Percentiles rank a stretch among this genome's conserved stretches.
Evolutionary conservation across 2,797 vertebrate species (phyloP).

Genomic region (Myotis myotis): DNA sequence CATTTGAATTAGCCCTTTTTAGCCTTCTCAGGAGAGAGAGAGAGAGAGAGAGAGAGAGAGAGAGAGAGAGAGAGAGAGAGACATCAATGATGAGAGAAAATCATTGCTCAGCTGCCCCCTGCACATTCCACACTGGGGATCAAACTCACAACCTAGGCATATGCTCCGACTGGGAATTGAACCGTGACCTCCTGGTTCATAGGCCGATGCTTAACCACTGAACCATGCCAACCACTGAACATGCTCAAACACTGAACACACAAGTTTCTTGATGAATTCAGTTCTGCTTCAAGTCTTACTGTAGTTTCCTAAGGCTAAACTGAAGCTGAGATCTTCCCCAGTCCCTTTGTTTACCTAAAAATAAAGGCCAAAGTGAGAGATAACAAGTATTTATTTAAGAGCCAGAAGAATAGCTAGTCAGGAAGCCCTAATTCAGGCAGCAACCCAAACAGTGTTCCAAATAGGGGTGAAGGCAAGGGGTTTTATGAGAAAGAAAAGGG

Average conservation of each 20-base stretch:
- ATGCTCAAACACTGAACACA: neutral
- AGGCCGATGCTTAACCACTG: too few relatives aligned
- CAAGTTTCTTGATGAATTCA: neutral
- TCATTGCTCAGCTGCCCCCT: too few relatives aligned
- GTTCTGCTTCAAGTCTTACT: neutral
- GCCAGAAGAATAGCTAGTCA: neutral
- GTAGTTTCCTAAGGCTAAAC: neutral
- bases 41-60: too few relatives aligned
- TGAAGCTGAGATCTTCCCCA: neutral
- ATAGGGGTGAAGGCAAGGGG: neutral
- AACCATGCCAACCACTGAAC: too few relatives aligned
- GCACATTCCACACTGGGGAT: too few relatives aligned
- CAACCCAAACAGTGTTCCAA: neutral
- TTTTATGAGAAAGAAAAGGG: neutral
- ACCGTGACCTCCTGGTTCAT: too few relatives aligned
- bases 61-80: too few relatives aligned
- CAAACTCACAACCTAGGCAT: too few relatives aligned
- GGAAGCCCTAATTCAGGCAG: neutral
- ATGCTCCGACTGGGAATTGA: too few relatives aligned
- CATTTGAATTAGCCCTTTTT: too few relatives aligned
- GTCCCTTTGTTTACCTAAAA: neutral
- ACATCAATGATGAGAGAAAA: too few relatives aligned
- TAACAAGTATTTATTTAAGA: neutral
- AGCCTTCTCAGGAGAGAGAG: too few relatives aligned
- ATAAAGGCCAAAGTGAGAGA: neutral